Evolutionary conservation across 2,113 vertebrate species (phyloP).

Genomic region (Recurvirostra avosetta): DNA sequence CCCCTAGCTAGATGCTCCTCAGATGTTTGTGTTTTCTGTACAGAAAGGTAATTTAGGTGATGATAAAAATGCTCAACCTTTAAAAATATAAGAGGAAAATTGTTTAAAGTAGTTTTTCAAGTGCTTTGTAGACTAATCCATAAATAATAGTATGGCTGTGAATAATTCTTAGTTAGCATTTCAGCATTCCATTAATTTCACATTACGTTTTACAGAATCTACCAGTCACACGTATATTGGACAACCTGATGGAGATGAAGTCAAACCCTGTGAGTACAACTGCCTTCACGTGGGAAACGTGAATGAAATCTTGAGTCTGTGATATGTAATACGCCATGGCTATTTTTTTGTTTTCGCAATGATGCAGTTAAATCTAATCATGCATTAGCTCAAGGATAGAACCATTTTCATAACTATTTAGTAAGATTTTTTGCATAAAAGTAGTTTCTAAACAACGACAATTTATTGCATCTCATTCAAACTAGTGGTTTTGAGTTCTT

Average conservation of each 20-base stretch:
- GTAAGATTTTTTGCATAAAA: neutral
- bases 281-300: neutral
- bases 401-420: neutral
- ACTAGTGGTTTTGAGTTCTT: neutral
- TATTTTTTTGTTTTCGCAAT: neutral
- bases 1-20: neutral
- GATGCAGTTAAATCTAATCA: neutral
- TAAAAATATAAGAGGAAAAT: neutral
- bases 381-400: neutral
- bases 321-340: neutral
- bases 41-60: neutral
- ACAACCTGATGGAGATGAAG: conserved; percentile 96
- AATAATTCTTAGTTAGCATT: neutral
- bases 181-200: neutral
- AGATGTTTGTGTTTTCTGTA: neutral
- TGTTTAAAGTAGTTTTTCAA: neutral
- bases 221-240: conserved; percentile 89
- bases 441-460: neutral
- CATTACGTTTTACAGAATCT: conserved; percentile 80
- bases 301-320: neutral
- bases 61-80: neutral
- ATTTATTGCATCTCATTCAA: neutral
- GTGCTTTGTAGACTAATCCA: neutral
- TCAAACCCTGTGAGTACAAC: conserved; percentile 86
- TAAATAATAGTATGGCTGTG: neutral